Percentiles rank a stretch among this genome's conserved stretches.
Evolutionary conservation across 2,888 invertebrate species (phyloP).

Genomic region (Parnassius glacialis): DNA sequence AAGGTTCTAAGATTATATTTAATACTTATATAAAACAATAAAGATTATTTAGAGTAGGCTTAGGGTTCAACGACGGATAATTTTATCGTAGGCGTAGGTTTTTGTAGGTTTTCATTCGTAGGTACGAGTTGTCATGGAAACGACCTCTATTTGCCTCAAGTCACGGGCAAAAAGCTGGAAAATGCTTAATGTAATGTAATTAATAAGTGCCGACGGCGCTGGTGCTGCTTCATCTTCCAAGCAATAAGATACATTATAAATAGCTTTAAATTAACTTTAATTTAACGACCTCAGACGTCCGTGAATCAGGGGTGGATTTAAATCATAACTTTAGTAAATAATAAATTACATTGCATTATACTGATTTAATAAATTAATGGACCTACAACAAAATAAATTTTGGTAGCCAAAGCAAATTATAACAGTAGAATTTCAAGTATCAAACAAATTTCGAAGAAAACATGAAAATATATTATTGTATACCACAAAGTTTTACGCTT

Average conservation of each 20-base stretch:
- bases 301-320: conserved; percentile 30
- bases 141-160: conserved; percentile 16
- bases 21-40: background rate
- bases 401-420: background rate
- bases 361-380: background rate
- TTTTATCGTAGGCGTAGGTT: background rate
- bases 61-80: background rate
- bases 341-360: background rate
- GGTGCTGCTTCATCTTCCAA: conserved; percentile 52
- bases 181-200: conserved; percentile 66
- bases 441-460: too few relatives aligned
- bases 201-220: conserved; percentile 56
- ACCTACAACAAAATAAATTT: background rate
- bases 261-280: conserved; percentile 4
- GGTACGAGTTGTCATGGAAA: conserved; percentile 16
- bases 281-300: conserved; percentile 30
- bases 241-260: conserved; percentile 55
- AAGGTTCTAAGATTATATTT: too few relatives aligned
- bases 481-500: too few relatives aligned
- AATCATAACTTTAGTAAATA: background rate
- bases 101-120: background rate
- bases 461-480: too few relatives aligned
- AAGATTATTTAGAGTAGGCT: conserved; percentile 3
- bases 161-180: conserved; percentile 38
- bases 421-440: background rate